Evolutionary conservation across 1,140 invertebrate genomes (phyloP).

Genomic region (Zophobas morio): DNA sequence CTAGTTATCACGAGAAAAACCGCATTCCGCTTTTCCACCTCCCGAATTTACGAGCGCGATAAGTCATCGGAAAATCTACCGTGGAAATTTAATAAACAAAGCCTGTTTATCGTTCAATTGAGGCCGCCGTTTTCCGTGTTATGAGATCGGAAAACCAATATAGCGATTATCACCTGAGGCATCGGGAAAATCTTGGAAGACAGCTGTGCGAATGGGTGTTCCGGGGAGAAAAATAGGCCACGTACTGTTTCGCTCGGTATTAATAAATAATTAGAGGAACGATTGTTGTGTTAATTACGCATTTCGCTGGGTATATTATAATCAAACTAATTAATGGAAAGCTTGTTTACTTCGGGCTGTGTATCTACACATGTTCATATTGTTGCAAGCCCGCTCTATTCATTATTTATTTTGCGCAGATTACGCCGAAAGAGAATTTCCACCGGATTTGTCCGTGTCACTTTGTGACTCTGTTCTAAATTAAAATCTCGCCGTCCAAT

Average conservation of each 20-base stretch:
- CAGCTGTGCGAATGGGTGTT: not conserved
- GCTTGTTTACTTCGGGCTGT: not conserved
- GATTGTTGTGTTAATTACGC: not conserved
- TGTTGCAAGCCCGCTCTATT: not conserved
- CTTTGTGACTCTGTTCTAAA: not conserved
- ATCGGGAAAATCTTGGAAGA: not conserved
- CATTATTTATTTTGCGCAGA: not conserved
- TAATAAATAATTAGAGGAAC: not conserved
- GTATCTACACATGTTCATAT: not conserved
- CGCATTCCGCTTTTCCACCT: not conserved
- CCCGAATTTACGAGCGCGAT: not conserved
- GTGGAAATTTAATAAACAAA: constrained; percentile 11
- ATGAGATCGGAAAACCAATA: constrained; percentile 7
- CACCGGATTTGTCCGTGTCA: not conserved
- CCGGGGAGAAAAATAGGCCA: not conserved
- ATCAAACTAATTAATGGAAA: constrained; percentile 9
- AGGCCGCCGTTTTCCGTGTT: not conserved
- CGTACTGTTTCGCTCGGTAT: not conserved
- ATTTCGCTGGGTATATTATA: not conserved
- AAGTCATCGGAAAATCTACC: constrained; percentile 3
- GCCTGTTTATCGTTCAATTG: not conserved
- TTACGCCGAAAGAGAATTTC: not conserved
- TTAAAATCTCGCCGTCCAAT: constrained; percentile 9
- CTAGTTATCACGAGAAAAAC: not conserved
- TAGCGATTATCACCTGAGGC: constrained; percentile 8